Conservation (phyloP, 2,113 vertebrate genomes). For the Numenius arquata region DNA sequence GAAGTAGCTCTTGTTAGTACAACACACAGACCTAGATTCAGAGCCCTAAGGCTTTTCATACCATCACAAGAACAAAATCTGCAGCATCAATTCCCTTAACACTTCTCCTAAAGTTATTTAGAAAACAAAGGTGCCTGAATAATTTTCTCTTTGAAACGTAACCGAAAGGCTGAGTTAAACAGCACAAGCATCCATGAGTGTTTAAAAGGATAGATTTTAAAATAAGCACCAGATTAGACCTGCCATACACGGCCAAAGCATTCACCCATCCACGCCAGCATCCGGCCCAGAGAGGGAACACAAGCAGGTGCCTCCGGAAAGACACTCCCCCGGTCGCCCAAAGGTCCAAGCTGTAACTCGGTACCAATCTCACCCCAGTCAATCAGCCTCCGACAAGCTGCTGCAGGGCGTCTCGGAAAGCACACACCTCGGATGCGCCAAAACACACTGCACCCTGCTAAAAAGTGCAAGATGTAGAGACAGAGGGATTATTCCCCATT, state of each 20-base stretch:
- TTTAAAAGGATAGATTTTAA: not conserved
- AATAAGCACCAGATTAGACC: not conserved
- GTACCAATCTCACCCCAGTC: not conserved
- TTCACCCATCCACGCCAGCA: not conserved
- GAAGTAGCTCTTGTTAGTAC: not conserved
- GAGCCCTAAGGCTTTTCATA: rapidly evolving
- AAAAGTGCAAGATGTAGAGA: not conserved
- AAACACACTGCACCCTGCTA: rapidly evolving
- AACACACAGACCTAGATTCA: not conserved
- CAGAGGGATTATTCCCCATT: not conserved
- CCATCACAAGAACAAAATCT: not conserved
- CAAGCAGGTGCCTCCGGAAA: rapidly evolving
- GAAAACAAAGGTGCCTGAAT: not conserved
- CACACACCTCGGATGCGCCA: rapidly evolving
- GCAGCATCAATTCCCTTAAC: not conserved
- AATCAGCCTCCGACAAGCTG: not conserved
- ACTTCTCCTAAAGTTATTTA: not conserved
- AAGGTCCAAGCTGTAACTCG: not conserved
- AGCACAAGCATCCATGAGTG: rapidly evolving
- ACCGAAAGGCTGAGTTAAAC: not conserved
- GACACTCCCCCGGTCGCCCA: not conserved
- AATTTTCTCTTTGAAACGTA: not conserved
- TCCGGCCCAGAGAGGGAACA: not conserved
- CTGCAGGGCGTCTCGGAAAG: not conserved
- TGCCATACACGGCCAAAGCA: not conserved